phyloP scores from a whole-genome alignment of 2,113 vertebrate genomes.

The Eulemur rufifrons region DNA sequence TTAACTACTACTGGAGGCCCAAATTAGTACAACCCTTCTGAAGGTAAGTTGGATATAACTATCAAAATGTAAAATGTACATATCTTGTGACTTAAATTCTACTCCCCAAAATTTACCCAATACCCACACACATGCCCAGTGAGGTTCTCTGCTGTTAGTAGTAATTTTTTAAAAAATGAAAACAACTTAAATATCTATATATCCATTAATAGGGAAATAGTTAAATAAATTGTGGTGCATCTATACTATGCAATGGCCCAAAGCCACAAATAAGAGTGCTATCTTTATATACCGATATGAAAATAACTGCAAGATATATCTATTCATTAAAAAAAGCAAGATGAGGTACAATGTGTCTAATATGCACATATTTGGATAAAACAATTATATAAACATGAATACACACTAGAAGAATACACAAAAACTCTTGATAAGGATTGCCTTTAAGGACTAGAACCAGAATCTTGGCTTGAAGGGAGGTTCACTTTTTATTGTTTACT shows the following conservation, averaged over 20 bases:
- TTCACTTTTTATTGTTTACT: not conserved
- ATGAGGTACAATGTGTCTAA: not conserved
- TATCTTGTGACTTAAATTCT: not conserved
- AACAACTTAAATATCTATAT: not conserved
- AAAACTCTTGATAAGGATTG: not conserved
- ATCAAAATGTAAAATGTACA: slow-evolving; percentile 11
- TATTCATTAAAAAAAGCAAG: not conserved
- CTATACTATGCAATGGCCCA: not conserved
- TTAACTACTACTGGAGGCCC: not conserved
- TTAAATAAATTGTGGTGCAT: not conserved
- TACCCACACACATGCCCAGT: not conserved
- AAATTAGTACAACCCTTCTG: not conserved
- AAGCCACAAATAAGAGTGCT: not conserved
- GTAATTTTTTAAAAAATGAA: not conserved
- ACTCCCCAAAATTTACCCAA: not conserved
- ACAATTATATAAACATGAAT: not conserved
- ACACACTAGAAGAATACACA: not conserved
- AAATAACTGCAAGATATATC: not conserved
- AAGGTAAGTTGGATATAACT: not conserved
- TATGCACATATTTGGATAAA: not conserved
- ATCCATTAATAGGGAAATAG: slow-evolving; percentile 2
- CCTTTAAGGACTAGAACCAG: not conserved
- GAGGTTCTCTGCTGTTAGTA: not conserved
- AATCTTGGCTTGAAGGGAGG: not conserved
- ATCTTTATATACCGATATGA: not conserved